Evolutionary conservation across 2,113 vertebrate species (phyloP).

Genomic region (Pseudopodoces humilis): DNA sequence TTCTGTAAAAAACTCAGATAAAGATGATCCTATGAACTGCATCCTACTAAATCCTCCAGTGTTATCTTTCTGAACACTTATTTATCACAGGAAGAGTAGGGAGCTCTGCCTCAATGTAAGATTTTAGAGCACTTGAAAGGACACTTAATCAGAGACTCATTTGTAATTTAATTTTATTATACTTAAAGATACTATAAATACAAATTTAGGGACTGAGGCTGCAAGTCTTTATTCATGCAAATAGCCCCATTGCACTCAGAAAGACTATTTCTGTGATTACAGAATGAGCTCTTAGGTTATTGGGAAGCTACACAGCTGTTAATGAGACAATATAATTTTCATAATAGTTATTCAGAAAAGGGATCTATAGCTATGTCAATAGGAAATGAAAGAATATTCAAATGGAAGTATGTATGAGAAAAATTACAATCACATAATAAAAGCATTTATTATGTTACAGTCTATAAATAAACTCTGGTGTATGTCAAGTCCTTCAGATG

Average conservation of each 20-base stretch:
- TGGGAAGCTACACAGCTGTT: conserved; percentile 43
- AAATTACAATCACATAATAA: background rate
- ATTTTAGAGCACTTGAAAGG: conserved; percentile 53
- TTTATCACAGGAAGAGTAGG: conserved; percentile 9
- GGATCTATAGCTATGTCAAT: background rate
- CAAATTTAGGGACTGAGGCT: conserved; percentile 43
- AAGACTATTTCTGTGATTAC: conserved; percentile 45
- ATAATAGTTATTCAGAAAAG: conserved; percentile 15
- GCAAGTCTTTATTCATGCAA: conserved; percentile 59
- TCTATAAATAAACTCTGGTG: background rate
- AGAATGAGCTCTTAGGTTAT: conserved; percentile 42
- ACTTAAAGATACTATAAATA: conserved; percentile 56
- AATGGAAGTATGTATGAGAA: background rate
- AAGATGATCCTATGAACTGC: background rate
- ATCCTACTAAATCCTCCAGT: background rate
- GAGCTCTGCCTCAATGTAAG: background rate
- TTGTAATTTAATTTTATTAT: conserved; percentile 63
- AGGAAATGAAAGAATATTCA: background rate
- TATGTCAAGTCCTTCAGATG: background rate
- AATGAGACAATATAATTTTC: conserved; percentile 53
- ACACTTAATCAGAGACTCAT: conserved; percentile 57
- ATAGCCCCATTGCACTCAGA: conserved; percentile 23
- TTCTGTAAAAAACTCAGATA: background rate
- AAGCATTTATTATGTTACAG: background rate
- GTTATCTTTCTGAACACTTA: conserved; percentile 23